Evolutionary conservation across 64 coral and sea anemone species (phyloP), one percentile per base, ranked within the genome.

Genomic region (Pocillopora damicornis): DNA sequence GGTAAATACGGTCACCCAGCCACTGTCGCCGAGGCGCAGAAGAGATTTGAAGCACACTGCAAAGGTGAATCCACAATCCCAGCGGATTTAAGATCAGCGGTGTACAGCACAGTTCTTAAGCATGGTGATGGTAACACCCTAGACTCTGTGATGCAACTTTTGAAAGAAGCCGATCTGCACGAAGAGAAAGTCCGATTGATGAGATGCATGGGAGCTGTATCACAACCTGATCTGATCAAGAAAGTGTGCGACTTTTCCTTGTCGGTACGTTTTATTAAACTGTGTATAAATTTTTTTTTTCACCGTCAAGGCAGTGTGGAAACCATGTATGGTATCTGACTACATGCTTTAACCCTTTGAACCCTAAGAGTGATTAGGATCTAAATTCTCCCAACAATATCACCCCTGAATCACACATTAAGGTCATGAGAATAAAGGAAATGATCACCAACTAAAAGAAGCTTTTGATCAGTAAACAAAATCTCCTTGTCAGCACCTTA

Each of bases 201-300:
- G 97, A 88, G 93, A 37, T 92, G 90, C 61, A 99, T 99, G 97
- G 97, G 97, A 3, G 74, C 69, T 2, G 93, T 99, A 15, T 93
- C 87, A 18, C 76, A 99, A 69, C 88, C 93, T 59, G 90, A 93
- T 35, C 93, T 99, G 30, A 99, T 99, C 58, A 92, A 91, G 45
- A 91, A 94, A 88, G 97, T 99, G 1, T 71, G 95, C 12, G 90
- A 99, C 66, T 99, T 99, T 79, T 63, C 93, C 59, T 25, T 95
- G 2, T 99, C 97, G 75, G 97, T 95, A 79, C 93, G 65, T 85
- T 36, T 81, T 15, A 22, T 6, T 77, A 1, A 22, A 11, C 20
- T 61, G 26, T 61, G 60, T 81, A 23, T 81, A 59, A 62, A 30
- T 30, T 30, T 12, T 63, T 63, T 83, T 13, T 22, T 61, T 7